These are phyloP conservation scores for Megaceryle torquata DNA, from an alignment of 2,113 vertebrate genomes.

Conservation along the genomic window DNA sequence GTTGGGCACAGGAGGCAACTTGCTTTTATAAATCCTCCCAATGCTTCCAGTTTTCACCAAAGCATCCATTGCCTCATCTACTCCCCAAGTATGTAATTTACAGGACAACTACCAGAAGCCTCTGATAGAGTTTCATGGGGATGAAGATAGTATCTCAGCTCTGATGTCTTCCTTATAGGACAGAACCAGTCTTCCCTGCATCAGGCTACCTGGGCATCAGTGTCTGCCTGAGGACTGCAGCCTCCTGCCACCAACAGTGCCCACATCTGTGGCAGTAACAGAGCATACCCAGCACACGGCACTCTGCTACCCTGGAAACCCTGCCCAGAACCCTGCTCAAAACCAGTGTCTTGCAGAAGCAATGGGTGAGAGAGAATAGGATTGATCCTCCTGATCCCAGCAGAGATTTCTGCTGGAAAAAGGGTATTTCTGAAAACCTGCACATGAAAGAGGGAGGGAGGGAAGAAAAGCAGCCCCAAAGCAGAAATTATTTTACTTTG, in stretches of 20 bases:
- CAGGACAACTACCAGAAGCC: not conserved
- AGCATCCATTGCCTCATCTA: not conserved
- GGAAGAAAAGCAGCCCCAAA: not conserved
- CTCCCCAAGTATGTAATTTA: not conserved
- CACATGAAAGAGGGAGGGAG: not conserved
- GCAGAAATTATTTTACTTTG: not conserved
- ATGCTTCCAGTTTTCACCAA: not conserved
- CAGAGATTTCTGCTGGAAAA: not conserved
- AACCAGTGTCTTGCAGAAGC: accelerated
- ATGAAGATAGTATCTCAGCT: not conserved
- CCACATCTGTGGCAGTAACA: accelerated
- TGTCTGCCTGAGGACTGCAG: not conserved
- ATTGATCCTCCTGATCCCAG: not conserved
- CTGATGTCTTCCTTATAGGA: not conserved
- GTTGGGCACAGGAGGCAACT: not conserved
- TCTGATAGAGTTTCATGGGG: not conserved
- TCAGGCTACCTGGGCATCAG: not conserved
- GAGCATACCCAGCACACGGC: accelerated
- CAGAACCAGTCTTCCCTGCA: not conserved
- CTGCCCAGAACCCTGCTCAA: not conserved
- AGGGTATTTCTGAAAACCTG: not conserved
- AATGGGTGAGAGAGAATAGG: accelerated
- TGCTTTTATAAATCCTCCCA: not conserved
- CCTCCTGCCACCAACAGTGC: not conserved
- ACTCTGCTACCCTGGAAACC: not conserved